Evolutionary conservation across 53 echinoderm and acorn worm genomes (phyloP), one percentile per base, ranked within the genome.

Genomic region (Astropecten irregularis): DNA sequence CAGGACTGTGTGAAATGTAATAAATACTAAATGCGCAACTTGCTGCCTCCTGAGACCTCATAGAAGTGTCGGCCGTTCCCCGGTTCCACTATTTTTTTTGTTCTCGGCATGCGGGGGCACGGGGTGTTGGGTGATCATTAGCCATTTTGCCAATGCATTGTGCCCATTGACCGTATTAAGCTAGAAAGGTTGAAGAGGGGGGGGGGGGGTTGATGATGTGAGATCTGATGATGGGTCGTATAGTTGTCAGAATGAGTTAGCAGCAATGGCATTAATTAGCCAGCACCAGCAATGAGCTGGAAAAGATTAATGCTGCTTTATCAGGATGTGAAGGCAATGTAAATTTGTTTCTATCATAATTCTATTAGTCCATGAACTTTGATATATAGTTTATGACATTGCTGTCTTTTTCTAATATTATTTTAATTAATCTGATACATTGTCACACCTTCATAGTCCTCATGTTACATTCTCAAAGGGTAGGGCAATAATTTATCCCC

Each of bases 201-300:
- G n/a, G 23, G 38, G 11, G 9, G 52, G 15, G 14, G 55, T 20
- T 9, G 20, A n/a, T 8, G 73, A 38, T n/a, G n/a, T 23, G 74
- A 19, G 14, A 38, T 22, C 34, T 22, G 44, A 7, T 33, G 62
- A 62, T 7, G 18, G 39, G 6, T 40, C 13, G 26, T 22, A 13
- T 52, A 52, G 38, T 57, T 76, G 76, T 76, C 76, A 76, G 58
- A 57, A 76, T 56, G 76, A 76, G 58, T 76, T 76, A 76, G 76
- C 40, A 15, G 25, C 2, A 58, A 76, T 36, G 76, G 56, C 58
- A 57, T 76, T 76, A 76, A 76, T 76, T 76, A 57, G 76, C 38
- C 76, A 4, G n/a, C 14, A 42, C 40, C 25, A 71, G 9, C 33
- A 25, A 10, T 15, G 56, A 19, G n/a, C 23, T 57, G 58, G 76